Conservation (phyloP, 2,797 vertebrate species). For the Cygnus olor region DNA sequence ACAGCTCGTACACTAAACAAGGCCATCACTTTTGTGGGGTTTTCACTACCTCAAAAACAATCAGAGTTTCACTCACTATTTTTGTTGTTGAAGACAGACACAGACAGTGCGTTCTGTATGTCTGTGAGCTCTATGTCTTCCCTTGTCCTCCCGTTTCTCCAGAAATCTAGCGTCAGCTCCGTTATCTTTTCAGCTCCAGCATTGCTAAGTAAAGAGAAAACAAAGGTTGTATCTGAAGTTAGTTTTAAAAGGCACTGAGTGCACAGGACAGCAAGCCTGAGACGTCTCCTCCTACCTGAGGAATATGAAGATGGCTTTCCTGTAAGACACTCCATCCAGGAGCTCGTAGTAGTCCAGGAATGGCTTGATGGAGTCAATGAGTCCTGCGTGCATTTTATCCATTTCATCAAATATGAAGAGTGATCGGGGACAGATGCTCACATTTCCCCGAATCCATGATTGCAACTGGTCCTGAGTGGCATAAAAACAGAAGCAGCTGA, state of each 20-base stretch:
- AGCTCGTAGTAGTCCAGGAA: slow-evolving; percentile 92
- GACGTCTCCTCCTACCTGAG: slow-evolving; percentile 82
- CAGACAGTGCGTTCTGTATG: slow-evolving; percentile 83
- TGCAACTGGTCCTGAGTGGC: slow-evolving; percentile 87
- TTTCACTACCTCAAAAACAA: neutral
- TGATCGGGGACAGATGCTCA: slow-evolving; percentile 86
- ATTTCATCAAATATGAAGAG: slow-evolving; percentile 98
- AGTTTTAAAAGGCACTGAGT: neutral
- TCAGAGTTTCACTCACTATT: slow-evolving; percentile 83
- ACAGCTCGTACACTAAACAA: neutral
- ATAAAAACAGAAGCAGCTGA: neutral
- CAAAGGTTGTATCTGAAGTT: neutral
- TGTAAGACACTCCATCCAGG: slow-evolving; percentile 90
- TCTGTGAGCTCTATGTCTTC: slow-evolving; percentile 89
- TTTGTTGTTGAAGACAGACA: slow-evolving; percentile 92
- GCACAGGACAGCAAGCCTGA: neutral
- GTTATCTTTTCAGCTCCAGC: slow-evolving; percentile 90
- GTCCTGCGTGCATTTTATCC: slow-evolving; percentile 94
- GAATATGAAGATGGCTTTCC: slow-evolving; percentile 94
- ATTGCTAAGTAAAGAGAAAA: slow-evolving; percentile 80
- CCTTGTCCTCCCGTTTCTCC: slow-evolving; percentile 83
- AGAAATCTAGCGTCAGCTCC: slow-evolving; percentile 88
- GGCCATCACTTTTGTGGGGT: neutral
- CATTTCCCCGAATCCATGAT: slow-evolving; percentile 90
- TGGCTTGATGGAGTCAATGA: slow-evolving; percentile 94